Evolutionary conservation across 2,888 invertebrate genomes (phyloP).

Genomic region (Diaphora mendica): DNA sequence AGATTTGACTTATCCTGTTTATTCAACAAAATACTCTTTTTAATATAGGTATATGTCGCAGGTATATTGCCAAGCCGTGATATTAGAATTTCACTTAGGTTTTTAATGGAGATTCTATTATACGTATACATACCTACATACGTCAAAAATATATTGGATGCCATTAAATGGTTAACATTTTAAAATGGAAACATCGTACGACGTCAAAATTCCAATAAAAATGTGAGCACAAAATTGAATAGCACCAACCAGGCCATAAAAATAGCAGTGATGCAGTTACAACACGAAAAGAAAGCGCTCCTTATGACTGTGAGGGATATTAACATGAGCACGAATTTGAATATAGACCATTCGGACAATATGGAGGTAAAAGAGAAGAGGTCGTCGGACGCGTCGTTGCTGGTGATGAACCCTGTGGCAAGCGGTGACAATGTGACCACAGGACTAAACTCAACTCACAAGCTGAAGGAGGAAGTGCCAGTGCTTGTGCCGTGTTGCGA

Average conservation of each 20-base stretch:
- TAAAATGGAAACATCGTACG: slow-evolving; percentile 68
- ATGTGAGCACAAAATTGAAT: slow-evolving; percentile 65
- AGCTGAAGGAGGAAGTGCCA: slow-evolving; percentile 75
- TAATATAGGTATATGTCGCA: too few species aligned
- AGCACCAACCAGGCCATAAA: slow-evolving; percentile 36
- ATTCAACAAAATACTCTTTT: too few species aligned
- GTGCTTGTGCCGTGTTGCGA: slow-evolving; percentile 80
- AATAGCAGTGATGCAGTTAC: slow-evolving; percentile 70
- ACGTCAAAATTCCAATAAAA: slow-evolving; percentile 71
- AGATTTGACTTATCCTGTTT: too few species aligned
- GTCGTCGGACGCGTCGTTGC: slow-evolving; percentile 71
- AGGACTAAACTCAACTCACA: slow-evolving; percentile 70
- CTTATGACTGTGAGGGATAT: slow-evolving; percentile 59
- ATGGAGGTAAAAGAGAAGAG: slow-evolving; percentile 74
- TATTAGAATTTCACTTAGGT: neutral
- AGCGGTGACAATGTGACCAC: slow-evolving; percentile 80
- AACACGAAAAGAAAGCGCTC: slow-evolving; percentile 68
- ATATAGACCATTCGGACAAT: slow-evolving; percentile 54
- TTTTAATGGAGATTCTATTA: neutral
- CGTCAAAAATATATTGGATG: neutral
- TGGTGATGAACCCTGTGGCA: slow-evolving; percentile 79
- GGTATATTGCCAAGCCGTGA: too few species aligned
- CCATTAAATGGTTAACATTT: slow-evolving; percentile 45
- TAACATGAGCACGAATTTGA: slow-evolving; percentile 59
- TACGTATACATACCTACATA: neutral